phyloP scores from a whole-genome alignment of 1,140 invertebrate species.

The Archivesica marissinica region DNA sequence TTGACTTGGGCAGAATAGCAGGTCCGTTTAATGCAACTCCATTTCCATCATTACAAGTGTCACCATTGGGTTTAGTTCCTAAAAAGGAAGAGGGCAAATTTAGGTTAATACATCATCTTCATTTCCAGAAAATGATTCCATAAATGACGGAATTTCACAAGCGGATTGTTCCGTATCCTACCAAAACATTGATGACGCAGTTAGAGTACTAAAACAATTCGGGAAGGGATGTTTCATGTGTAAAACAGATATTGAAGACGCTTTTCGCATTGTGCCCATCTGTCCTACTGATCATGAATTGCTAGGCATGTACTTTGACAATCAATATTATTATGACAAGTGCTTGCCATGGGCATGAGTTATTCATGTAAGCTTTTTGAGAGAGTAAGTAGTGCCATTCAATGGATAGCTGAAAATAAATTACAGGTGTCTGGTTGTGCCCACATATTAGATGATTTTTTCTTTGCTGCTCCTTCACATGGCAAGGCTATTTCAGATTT shows the following conservation, averaged over 20 bases:
- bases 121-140: constrained; percentile 21
- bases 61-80: constrained; percentile 46
- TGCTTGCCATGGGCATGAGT: constrained; percentile 51
- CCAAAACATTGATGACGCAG: constrained; percentile 1
- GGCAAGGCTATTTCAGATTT: neutral
- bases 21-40: constrained; percentile 36
- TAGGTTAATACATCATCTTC: constrained; percentile 61
- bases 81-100: constrained; percentile 40
- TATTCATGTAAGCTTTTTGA: constrained; percentile 60
- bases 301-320: constrained; percentile 50
- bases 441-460: constrained; percentile 60
- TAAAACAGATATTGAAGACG: constrained; percentile 59
- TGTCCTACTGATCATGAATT: constrained; percentile 50
- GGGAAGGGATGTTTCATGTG: constrained; percentile 12
- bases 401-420: constrained; percentile 46
- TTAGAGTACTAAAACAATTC: neutral
- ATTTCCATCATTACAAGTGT: constrained; percentile 32
- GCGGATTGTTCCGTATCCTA: neutral
- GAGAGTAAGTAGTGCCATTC: constrained; percentile 43
- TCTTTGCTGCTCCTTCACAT: neutral
- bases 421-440: neutral
- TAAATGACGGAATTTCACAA: neutral
- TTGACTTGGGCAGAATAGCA: constrained; percentile 1
- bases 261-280: constrained; percentile 51
- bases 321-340: constrained; percentile 57